phyloP scores from a whole-genome alignment of 2,113 vertebrate genomes.

The Tragelaphus buxtoni region DNA sequence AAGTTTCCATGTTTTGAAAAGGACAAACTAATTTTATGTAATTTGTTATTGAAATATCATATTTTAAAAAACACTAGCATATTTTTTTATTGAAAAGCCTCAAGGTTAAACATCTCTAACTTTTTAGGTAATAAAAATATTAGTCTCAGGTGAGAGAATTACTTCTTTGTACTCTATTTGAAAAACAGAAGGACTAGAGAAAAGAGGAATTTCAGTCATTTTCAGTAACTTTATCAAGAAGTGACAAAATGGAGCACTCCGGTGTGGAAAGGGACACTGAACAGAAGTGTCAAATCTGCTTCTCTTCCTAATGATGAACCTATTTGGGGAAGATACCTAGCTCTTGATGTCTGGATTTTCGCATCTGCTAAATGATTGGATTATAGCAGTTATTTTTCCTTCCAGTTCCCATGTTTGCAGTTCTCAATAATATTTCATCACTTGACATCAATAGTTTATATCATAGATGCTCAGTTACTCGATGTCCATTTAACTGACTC shows the following conservation, averaged over 20 bases:
- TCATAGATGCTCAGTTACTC: not conserved
- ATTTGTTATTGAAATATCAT: not conserved
- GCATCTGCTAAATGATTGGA: not conserved
- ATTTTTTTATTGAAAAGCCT: not conserved
- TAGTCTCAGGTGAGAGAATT: not conserved
- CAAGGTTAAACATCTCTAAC: not conserved
- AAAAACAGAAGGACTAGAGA: not conserved
- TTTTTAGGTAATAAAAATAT: not conserved
- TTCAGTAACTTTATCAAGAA: not conserved
- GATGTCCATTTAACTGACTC: not conserved
- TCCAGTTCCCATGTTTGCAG: not conserved
- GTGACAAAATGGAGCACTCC: not conserved
- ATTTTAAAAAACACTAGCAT: not conserved
- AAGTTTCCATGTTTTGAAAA: not conserved
- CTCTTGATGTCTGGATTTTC: not conserved
- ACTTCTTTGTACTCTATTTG: not conserved
- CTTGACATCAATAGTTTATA: not conserved
- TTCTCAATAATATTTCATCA: slow-evolving; percentile 4
- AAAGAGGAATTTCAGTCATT: not conserved
- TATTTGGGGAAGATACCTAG: not conserved
- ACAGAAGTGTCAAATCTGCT: not conserved
- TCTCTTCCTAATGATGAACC: not conserved
- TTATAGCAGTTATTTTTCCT: not conserved
- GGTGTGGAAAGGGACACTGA: not conserved
- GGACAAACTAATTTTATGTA: not conserved